A percentile compares a stretch with the other conserved stretches of the same genome.
Conservation (phyloP, 2,888 invertebrate genomes). For the Heterodera filipjevi region DNA sequence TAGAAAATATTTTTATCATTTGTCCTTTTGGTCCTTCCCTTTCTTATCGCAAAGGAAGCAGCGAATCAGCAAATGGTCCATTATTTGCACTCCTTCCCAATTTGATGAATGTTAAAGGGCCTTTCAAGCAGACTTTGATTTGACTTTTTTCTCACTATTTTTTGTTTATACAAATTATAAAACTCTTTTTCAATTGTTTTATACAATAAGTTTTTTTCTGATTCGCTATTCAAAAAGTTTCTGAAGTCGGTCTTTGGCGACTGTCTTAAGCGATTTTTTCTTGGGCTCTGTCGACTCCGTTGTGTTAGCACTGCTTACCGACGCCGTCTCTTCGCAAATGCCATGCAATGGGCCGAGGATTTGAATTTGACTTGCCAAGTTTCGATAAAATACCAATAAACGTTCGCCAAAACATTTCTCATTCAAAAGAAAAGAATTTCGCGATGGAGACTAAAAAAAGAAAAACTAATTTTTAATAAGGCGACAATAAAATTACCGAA, state of each 20-base stretch:
- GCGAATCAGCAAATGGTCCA: not conserved
- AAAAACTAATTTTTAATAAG: not conserved
- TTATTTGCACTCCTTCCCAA: no score
- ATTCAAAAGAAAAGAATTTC: constrained; percentile 16
- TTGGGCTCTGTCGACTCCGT: constrained; percentile 27
- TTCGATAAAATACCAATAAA: constrained; percentile 56
- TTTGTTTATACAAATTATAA: no score
- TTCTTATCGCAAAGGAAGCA: not conserved
- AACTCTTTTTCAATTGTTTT: no score
- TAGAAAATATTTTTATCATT: constrained; percentile 3
- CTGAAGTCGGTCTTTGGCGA: constrained; percentile 44
- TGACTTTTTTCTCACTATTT: no score
- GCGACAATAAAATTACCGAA: not conserved
- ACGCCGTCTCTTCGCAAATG: constrained; percentile 40
- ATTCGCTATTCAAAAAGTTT: constrained; percentile 43
- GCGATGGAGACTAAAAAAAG: not conserved
- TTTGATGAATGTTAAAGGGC: no score
- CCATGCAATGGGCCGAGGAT: constrained; percentile 51
- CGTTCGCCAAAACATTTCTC: constrained; percentile 47
- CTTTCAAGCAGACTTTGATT: no score
- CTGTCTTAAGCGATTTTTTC: constrained; percentile 42
- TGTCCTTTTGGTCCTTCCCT: no score
- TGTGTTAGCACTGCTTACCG: constrained; percentile 26
- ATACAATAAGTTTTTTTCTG: no score
- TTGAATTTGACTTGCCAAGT: constrained; percentile 61